Conservation (phyloP, 2,888 invertebrate species). For the Campopleginae sp. region DNA sequence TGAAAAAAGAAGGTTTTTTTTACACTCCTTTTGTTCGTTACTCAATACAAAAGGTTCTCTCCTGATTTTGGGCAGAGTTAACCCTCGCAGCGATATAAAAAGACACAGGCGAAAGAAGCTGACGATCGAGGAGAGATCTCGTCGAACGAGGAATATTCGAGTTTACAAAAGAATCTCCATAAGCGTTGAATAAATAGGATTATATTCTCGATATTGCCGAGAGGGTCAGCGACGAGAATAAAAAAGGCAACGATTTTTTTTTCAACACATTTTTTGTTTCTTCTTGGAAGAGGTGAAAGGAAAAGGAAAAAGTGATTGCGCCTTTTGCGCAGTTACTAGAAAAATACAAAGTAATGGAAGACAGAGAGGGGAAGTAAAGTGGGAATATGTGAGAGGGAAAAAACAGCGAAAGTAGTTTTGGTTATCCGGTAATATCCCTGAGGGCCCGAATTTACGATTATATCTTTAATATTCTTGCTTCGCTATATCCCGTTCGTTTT, state of each 20-base stretch:
- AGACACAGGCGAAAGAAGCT: constrained; percentile 8
- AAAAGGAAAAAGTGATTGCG: constrained; percentile 36
- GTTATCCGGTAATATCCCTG: constrained; percentile 60
- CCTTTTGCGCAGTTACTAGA: constrained; percentile 35
- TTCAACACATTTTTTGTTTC: constrained; percentile 16
- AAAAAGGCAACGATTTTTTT: constrained; percentile 14
- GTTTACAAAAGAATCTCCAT: constrained; percentile 51
- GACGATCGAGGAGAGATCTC: constrained; percentile 15
- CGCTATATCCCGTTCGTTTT: constrained; percentile 36
- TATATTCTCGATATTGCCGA: constrained; percentile 28
- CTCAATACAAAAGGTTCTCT: constrained; percentile 1
- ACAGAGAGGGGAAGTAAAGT: background rate
- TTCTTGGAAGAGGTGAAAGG: background rate
- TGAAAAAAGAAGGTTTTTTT: background rate
- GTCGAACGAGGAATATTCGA: constrained; percentile 39
- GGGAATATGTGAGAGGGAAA: background rate
- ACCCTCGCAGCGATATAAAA: constrained; percentile 1
- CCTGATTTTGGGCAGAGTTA: background rate
- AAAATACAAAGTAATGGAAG: constrained; percentile 49
- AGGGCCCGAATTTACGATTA: constrained; percentile 64
- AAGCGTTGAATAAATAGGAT: constrained; percentile 59
- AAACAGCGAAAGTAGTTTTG: constrained; percentile 52
- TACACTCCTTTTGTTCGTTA: background rate
- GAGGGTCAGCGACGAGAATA: constrained; percentile 10
- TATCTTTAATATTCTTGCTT: constrained; percentile 62